Evolutionary conservation across 1,140 invertebrate genomes (phyloP).

Genomic region (Trachymyrmex septentrionalis): DNA sequence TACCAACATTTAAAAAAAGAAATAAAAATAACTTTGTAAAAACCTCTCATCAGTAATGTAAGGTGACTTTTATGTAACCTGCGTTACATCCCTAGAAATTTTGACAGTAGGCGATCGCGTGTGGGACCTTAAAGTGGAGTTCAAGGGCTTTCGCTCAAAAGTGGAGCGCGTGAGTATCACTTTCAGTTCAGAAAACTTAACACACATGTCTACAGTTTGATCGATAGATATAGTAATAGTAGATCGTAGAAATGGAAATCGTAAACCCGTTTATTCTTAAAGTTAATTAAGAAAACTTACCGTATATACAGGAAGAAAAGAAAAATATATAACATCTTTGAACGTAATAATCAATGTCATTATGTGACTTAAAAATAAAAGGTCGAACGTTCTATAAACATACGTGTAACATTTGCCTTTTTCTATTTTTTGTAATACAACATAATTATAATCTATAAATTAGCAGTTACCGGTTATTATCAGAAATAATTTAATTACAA

Average conservation of each 20-base stretch:
- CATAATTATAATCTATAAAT: constrained; percentile 31
- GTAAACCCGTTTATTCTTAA: neutral
- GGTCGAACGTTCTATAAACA: neutral
- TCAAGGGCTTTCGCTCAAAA: constrained; percentile 60
- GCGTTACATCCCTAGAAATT: neutral
- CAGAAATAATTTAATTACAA: neutral
- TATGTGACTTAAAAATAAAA: constrained; percentile 30
- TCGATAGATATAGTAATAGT: neutral
- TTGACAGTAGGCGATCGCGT: neutral
- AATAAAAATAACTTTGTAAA: neutral
- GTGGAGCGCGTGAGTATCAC: constrained; percentile 64
- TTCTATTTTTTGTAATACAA: constrained; percentile 14
- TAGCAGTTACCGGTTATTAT: constrained; percentile 1
- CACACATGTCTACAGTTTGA: constrained; percentile 33
- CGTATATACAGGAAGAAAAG: neutral
- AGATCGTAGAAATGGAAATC: neutral
- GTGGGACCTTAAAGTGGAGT: constrained; percentile 64
- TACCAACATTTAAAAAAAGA: neutral
- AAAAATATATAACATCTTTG: neutral
- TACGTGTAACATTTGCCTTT: neutral
- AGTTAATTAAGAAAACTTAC: neutral
- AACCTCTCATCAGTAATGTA: neutral
- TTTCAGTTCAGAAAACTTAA: constrained; percentile 63
- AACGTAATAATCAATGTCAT: constrained; percentile 3
- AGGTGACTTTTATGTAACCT: neutral